Conservation (phyloP, 2,113 vertebrate species). For the Micronycteris hirsuta region DNA sequence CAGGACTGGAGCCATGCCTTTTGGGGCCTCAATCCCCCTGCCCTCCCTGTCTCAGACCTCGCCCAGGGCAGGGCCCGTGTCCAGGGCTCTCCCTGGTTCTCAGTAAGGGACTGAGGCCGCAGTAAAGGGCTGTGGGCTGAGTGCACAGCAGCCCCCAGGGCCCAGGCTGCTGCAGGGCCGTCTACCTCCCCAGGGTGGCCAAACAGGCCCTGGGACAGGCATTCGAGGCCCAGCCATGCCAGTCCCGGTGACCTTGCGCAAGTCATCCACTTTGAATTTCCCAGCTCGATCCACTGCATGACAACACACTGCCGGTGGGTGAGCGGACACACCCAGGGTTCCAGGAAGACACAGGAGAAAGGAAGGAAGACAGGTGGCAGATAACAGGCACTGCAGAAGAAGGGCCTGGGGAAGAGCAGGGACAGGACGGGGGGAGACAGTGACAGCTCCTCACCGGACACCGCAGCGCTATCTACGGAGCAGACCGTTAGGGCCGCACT, state of each 20-base stretch:
- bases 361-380: neutral
- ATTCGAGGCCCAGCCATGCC: neutral
- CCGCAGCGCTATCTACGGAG: too few relatives aligned
- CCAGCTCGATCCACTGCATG: neutral
- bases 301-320: too few relatives aligned
- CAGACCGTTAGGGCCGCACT: neutral
- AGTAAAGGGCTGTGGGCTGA: neutral
- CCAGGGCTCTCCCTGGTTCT: neutral
- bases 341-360: neutral
- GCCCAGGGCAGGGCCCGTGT: neutral
- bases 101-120: neutral
- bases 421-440: neutral
- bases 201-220: fast-evolving
- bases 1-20: neutral
- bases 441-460: neutral
- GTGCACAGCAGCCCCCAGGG: neutral
- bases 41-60: neutral
- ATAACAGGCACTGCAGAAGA: neutral
- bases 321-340: neutral
- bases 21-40: neutral
- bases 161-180: neutral
- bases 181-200: neutral
- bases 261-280: neutral
- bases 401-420: neutral
- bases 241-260: neutral